Evolutionary conservation across 30 jellyfish, hydroid and myxozoan species (phyloP).

Genomic region (Aurelia coerulea): DNA sequence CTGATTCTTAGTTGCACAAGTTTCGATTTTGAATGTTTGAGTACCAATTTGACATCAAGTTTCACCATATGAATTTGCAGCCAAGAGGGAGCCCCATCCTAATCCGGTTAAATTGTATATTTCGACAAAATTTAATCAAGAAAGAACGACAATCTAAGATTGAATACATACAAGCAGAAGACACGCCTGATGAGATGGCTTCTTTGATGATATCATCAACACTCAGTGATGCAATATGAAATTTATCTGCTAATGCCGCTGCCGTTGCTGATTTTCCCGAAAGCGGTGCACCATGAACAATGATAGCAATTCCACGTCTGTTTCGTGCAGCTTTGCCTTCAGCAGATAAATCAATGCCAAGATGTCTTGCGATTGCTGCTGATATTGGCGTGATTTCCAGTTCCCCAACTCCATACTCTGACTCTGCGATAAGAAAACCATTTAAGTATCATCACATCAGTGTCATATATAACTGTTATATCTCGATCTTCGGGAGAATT

Average conservation of each 20-base stretch:
- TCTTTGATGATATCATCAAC: conserved; percentile 87
- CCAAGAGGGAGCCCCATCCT: too few species aligned
- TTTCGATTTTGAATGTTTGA: too few species aligned
- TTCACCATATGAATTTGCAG: too few species aligned
- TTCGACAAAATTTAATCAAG: too few species aligned
- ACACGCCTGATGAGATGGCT: conserved; percentile 77
- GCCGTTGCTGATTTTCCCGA: conserved; percentile 99
- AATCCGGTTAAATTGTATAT: too few species aligned
- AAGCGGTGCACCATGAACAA: conserved; percentile 98
- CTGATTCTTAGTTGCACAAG: too few species aligned
- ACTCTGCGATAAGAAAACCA: neutral
- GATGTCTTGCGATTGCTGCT: conserved; percentile 97
- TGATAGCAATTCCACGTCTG: conserved; percentile 91
- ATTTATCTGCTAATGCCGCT: conserved; percentile 76
- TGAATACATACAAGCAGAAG: conserved; percentile 83
- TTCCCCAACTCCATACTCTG: conserved; percentile 94
- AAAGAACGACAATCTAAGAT: too few species aligned
- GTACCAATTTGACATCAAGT: too few species aligned
- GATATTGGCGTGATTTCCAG: conserved; percentile 97
- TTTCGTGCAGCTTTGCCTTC: conserved; percentile 98
- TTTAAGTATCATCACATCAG: too few species aligned
- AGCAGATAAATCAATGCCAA: conserved; percentile 91
- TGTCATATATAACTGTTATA: too few species aligned
- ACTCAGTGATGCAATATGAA: conserved; percentile 52
- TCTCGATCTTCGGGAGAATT: too few species aligned